phyloP scores from a whole-genome alignment of 2,113 vertebrate genomes.

The Nothobranchius furzeri region DNA sequence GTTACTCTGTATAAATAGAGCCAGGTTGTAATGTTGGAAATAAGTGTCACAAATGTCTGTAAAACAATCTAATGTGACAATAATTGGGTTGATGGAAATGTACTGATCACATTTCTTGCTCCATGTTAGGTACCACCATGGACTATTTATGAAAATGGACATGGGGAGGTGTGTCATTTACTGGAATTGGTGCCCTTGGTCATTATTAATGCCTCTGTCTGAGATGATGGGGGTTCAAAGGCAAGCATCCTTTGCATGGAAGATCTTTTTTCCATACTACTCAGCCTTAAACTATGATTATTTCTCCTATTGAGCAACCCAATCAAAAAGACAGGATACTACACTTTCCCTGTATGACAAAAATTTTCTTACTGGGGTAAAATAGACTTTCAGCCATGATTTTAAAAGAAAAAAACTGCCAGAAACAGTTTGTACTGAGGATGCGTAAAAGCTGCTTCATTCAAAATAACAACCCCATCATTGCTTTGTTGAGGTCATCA shows the following conservation, averaged over 20 bases:
- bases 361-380: too few relatives aligned
- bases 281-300: too few relatives aligned
- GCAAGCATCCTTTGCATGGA: not conserved
- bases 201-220: not conserved
- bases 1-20: slow-evolving; percentile 13
- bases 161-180: not conserved
- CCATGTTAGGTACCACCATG: not conserved
- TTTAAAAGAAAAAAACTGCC: too few relatives aligned
- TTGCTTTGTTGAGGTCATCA: too few relatives aligned
- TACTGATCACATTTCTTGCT: not conserved
- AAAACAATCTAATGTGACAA: slow-evolving; percentile 17
- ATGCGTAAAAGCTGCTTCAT: too few relatives aligned
- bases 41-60: not conserved
- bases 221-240: too few relatives aligned
- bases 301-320: too few relatives aligned
- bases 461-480: too few relatives aligned
- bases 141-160: not conserved
- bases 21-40: not conserved
- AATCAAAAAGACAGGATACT: too few relatives aligned
- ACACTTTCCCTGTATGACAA: too few relatives aligned
- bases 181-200: not conserved
- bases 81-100: not conserved
- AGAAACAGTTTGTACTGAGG: too few relatives aligned
- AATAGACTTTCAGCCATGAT: too few relatives aligned
- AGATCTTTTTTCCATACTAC: not conserved